Conservation (phyloP, 2,888 invertebrate species). For the Chironomus tentans region DNA sequence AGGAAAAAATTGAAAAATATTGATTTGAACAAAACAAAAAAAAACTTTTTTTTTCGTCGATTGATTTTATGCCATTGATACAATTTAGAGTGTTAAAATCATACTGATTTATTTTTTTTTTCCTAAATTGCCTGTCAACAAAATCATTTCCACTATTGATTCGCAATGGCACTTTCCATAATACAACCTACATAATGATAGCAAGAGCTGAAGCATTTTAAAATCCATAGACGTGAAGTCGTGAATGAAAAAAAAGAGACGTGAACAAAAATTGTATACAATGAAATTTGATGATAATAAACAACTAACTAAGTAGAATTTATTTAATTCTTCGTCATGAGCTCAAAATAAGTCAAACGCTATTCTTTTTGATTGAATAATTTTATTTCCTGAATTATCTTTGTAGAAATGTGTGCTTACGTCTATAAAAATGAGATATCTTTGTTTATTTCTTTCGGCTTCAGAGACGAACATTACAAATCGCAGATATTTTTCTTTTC, state of each 20-base stretch:
- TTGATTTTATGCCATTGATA: no score
- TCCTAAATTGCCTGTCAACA: no score
- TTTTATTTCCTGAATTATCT: background rate
- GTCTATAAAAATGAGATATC: background rate
- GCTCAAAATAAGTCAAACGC: background rate
- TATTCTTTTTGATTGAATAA: background rate
- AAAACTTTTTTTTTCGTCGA: no score
- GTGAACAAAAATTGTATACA: background rate
- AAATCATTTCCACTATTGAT: no score
- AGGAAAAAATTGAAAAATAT: no score
- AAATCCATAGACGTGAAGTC: background rate
- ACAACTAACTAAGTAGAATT: background rate
- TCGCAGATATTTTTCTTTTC: background rate
- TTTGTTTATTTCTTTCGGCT: background rate
- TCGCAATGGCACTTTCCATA: no score
- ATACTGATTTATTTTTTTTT: no score
- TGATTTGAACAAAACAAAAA: no score
- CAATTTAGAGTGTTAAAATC: no score
- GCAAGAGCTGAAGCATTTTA: background rate
- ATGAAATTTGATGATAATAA: background rate
- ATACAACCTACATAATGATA: no score
- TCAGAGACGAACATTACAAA: background rate
- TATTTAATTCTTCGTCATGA: background rate
- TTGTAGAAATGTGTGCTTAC: background rate
- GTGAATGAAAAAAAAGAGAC: background rate